Conservation (phyloP, 2,797 vertebrate genomes). For the Neomorphus geoffroyi region DNA sequence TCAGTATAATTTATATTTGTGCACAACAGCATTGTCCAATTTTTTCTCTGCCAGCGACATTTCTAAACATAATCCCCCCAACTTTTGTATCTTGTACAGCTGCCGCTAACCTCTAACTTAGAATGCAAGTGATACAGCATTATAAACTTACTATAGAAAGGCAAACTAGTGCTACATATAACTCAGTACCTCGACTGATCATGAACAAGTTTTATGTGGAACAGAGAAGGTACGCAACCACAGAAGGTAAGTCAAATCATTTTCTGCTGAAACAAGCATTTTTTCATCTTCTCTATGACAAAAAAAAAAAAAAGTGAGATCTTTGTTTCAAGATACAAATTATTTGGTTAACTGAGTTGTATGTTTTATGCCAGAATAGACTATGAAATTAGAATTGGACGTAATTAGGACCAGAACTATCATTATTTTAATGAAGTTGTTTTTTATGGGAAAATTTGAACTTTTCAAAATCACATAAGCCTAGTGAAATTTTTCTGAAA, state of each 20-base stretch:
- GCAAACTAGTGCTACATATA: background rate
- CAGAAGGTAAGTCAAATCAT: background rate
- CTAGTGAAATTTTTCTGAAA: background rate
- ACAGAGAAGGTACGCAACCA: background rate
- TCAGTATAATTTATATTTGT: background rate
- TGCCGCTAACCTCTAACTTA: background rate
- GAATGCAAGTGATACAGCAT: background rate
- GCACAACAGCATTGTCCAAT: background rate
- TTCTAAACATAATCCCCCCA: background rate
- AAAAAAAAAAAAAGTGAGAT: background rate
- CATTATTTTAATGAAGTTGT: background rate
- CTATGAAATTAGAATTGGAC: background rate
- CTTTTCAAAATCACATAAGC: background rate
- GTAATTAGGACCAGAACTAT: background rate
- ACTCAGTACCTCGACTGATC: background rate
- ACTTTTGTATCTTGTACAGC: background rate
- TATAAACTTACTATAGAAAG: background rate
- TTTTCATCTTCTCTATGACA: background rate
- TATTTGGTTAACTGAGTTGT: background rate
- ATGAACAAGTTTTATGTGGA: background rate
- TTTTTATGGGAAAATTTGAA: background rate
- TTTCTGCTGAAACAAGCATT: background rate
- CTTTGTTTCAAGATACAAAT: background rate
- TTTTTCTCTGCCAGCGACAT: background rate
- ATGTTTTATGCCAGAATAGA: background rate